phyloP scores from a whole-genome alignment of 2,113 vertebrate species.

The Psittacara wagleri region DNA sequence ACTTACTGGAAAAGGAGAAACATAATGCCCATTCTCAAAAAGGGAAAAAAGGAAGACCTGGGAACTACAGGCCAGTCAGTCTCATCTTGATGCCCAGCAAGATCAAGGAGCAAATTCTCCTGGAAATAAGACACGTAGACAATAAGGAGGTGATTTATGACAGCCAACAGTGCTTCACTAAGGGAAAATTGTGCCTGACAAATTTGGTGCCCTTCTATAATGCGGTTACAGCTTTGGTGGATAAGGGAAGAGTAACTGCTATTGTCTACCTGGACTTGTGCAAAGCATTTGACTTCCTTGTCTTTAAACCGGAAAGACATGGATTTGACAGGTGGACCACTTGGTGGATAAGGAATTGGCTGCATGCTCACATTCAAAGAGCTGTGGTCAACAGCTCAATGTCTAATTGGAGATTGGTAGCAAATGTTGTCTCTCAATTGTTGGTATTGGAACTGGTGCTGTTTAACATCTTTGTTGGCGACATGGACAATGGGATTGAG shows the following conservation, averaged over 20 bases:
- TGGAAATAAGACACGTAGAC: neutral
- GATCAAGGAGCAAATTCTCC: neutral
- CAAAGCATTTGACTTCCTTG: neutral
- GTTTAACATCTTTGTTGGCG: neutral
- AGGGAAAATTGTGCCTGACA: neutral
- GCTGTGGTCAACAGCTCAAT: neutral
- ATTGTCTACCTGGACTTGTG: neutral
- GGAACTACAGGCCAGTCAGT: neutral
- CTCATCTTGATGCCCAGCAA: neutral
- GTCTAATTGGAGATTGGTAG: neutral
- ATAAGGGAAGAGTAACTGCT: neutral
- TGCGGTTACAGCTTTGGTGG: neutral
- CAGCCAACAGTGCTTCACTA: neutral
- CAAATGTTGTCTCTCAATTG: neutral
- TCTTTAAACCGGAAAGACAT: neutral
- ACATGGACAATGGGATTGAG: neutral
- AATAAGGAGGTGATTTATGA: neutral
- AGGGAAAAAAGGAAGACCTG: neutral
- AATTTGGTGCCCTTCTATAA: neutral
- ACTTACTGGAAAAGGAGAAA: neutral
- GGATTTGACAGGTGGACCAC: neutral
- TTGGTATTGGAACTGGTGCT: neutral
- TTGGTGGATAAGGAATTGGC: neutral
- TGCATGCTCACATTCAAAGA: neutral
- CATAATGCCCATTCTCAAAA: neutral